These are phyloP conservation scores for Manduca sexta DNA, from an alignment of 1,140 invertebrate species.

Conservation along the genomic window DNA sequence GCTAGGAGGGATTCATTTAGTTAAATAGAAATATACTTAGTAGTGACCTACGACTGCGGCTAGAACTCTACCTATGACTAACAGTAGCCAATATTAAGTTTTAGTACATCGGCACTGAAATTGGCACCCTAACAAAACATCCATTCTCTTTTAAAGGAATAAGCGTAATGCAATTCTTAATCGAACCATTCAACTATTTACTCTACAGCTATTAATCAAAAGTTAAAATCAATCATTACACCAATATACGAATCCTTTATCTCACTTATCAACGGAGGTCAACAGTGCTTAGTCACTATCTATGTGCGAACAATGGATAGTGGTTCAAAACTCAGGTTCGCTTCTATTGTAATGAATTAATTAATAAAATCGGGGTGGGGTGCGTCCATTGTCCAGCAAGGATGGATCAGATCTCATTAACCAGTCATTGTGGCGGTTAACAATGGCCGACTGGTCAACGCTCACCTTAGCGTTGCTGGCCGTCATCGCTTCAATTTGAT, in stretches of 20 bases:
- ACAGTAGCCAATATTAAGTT: too few species aligned
- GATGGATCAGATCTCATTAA: slow-evolving; percentile 70
- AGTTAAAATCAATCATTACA: background rate
- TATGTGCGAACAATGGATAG: slow-evolving; percentile 50
- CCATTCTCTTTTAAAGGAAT: too few species aligned
- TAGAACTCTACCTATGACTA: too few species aligned
- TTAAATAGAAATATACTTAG: too few species aligned
- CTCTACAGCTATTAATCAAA: background rate
- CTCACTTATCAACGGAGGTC: slow-evolving; percentile 17
- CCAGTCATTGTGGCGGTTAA: slow-evolving; percentile 62
- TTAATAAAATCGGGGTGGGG: slow-evolving; percentile 68
- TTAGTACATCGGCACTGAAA: too few species aligned
- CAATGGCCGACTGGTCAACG: slow-evolving; percentile 47
- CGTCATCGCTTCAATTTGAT: slow-evolving; percentile 25
- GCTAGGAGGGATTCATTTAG: too few species aligned
- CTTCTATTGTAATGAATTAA: slow-evolving; percentile 71
- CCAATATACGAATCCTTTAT: slow-evolving; percentile 1
- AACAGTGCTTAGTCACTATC: slow-evolving; percentile 55
- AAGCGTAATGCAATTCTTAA: too few species aligned
- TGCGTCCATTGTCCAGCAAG: slow-evolving; percentile 56
- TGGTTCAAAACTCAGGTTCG: slow-evolving; percentile 57
- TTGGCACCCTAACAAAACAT: too few species aligned
- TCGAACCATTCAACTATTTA: too few species aligned
- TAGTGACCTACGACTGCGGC: too few species aligned
- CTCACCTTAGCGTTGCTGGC: slow-evolving; percentile 34